These are phyloP conservation scores for Plodia interpunctella DNA, from an alignment of 1,140 invertebrate genomes.

Conservation along the genomic window DNA sequence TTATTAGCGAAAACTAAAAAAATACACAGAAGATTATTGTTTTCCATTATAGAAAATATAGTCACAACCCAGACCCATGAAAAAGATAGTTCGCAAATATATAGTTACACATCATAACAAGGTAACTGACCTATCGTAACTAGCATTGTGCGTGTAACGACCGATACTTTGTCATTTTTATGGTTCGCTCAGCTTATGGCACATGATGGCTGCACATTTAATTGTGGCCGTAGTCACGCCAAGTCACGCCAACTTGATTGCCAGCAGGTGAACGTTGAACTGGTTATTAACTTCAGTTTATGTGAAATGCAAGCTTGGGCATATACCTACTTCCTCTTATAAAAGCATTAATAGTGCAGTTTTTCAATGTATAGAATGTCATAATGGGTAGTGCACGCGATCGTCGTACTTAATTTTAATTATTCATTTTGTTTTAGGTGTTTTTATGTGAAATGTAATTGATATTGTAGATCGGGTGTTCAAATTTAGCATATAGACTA, in stretches of 20 bases:
- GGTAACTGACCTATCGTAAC: conserved; percentile 5
- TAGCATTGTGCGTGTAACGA: conserved; percentile 1
- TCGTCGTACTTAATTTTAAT: background rate
- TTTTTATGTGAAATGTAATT: no score
- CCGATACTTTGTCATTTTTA: background rate
- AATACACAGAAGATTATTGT: no score
- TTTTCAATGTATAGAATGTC: background rate
- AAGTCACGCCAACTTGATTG: background rate
- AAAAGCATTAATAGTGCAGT: background rate
- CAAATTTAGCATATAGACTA: no score
- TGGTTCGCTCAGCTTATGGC: background rate
- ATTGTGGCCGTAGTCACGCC: background rate
- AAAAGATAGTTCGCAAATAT: no score
- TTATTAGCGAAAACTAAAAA: no score
- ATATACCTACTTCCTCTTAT: background rate
- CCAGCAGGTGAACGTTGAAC: background rate
- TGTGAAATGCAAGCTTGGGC: background rate
- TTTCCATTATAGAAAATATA: no score
- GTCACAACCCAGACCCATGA: no score
- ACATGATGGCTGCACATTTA: background rate
- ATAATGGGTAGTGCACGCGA: background rate
- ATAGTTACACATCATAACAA: background rate
- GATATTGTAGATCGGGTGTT: no score
- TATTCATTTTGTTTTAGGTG: no score
- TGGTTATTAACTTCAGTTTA: background rate